Conservation (phyloP, 1,140 invertebrate genomes). For the Brachionus manjavacas region DNA sequence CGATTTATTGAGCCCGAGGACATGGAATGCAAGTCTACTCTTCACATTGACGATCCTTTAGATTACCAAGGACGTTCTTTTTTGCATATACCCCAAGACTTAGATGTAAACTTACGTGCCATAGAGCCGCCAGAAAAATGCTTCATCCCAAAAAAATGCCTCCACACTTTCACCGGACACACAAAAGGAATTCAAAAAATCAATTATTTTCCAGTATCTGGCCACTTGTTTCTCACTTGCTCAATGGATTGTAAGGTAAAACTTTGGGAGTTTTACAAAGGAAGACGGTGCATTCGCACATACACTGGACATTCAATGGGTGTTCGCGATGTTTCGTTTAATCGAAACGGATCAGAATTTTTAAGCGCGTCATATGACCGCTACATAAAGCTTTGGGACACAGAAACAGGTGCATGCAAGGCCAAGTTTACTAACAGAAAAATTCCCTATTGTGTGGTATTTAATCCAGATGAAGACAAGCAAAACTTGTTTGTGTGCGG, state of each 20-base stretch:
- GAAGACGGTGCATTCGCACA: conserved; percentile 84
- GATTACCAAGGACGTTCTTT: conserved; percentile 96
- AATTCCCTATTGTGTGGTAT: conserved; percentile 94
- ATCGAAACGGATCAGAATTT: conserved; percentile 85
- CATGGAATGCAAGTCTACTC: conserved; percentile 59
- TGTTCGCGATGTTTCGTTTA: conserved; percentile 91
- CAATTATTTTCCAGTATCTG: conserved; percentile 87
- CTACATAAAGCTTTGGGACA: conserved; percentile 97
- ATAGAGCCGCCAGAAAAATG: conserved; percentile 87
- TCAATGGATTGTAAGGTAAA: conserved; percentile 96
- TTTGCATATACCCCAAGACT: conserved; percentile 85
- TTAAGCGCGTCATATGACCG: conserved; percentile 76
- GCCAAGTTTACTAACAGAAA: conserved; percentile 77
- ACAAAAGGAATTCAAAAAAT: conserved; percentile 93
- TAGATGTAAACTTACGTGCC: conserved; percentile 87
- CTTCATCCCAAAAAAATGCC: conserved; percentile 91
- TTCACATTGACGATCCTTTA: conserved; percentile 68
- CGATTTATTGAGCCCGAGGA: conserved; percentile 77
- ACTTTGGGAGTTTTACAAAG: conserved; percentile 93
- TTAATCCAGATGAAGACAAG: conserved; percentile 92
- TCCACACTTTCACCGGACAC: conserved; percentile 94
- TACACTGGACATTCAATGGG: conserved; percentile 95
- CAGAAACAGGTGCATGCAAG: conserved; percentile 69
- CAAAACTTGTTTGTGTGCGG: conserved; percentile 96
- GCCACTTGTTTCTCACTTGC: conserved; percentile 86